phyloP scores from a whole-genome alignment of 2,113 vertebrate genomes.

The Elephantulus edwardii region DNA sequence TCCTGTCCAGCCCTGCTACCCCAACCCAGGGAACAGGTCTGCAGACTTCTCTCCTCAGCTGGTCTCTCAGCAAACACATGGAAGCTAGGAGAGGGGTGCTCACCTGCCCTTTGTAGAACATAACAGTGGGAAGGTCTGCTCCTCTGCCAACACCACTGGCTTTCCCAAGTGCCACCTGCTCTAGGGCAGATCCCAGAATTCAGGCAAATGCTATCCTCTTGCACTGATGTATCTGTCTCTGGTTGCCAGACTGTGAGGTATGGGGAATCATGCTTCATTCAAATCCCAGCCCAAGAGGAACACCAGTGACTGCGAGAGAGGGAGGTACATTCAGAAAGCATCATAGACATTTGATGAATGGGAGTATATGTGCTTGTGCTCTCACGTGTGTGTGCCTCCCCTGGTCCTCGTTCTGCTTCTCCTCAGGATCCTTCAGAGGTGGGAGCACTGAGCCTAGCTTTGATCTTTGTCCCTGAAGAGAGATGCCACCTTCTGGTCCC shows the following conservation, averaged over 20 bases:
- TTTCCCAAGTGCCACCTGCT: not conserved
- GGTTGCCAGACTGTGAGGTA: not conserved
- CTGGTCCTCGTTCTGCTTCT: too few relatives aligned
- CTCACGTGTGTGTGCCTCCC: too few relatives aligned
- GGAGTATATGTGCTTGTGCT: too few relatives aligned
- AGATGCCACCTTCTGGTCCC: not conserved
- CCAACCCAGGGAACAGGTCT: not conserved
- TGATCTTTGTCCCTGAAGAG: not conserved
- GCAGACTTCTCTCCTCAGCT: not conserved
- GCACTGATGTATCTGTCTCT: not conserved
- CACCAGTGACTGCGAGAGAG: rapidly evolving
- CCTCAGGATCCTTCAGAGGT: rapidly evolving
- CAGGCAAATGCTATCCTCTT: not conserved
- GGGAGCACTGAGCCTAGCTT: too few relatives aligned
- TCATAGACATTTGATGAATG: too few relatives aligned
- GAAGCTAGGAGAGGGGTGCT: too few relatives aligned
- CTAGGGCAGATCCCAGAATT: not conserved
- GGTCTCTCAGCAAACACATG: too few relatives aligned
- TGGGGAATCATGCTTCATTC: rapidly evolving
- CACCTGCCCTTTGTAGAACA: rapidly evolving
- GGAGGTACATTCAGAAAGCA: not conserved
- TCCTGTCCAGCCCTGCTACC: not conserved
- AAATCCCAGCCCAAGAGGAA: not conserved
- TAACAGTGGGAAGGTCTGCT: not conserved
- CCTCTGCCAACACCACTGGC: not conserved